Evolutionary conservation across 2,888 invertebrate genomes (phyloP).

Genomic region (Sabatieria punctata): DNA sequence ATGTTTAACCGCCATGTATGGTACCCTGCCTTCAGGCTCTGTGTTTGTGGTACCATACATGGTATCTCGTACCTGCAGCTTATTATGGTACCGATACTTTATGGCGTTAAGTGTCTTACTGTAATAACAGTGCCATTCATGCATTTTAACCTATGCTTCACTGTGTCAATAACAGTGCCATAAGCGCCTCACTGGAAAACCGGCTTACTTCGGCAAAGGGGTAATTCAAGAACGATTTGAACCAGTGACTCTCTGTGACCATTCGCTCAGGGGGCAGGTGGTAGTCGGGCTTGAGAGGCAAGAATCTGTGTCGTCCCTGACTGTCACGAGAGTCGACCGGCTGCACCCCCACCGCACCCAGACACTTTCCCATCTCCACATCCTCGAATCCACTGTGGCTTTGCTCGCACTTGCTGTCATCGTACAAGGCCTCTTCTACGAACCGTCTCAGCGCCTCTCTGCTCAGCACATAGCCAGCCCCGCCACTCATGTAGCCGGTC

Average conservation of each 20-base stretch:
- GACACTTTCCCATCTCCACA: constrained; percentile 75
- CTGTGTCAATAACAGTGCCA: no score
- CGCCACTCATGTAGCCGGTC: constrained; percentile 39
- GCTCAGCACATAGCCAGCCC: constrained; percentile 72
- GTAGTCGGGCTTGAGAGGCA: constrained; percentile 80
- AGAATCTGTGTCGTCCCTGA: constrained; percentile 65
- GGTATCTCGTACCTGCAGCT: no score
- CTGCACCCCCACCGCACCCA: constrained; percentile 62
- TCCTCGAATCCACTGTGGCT: constrained; percentile 56
- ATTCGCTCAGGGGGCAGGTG: constrained; percentile 75
- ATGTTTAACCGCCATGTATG: no score
- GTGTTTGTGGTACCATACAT: no score
- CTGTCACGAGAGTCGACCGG: constrained; percentile 75
- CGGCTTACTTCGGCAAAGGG: no score
- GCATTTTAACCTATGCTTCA: no score
- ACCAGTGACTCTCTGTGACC: constrained; percentile 65
- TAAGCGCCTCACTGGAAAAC: no score
- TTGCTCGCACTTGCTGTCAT: constrained; percentile 47
- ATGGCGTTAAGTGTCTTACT: no score
- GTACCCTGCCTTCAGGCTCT: no score
- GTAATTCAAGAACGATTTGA: constrained; percentile 80
- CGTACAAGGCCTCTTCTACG: constrained; percentile 53
- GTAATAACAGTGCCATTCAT: no score
- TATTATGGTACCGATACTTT: no score
- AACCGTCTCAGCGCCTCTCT: constrained; percentile 50